Base-by-base conservation (phyloP, 2,113 vertebrate genomes). In the Macquaria ambigua region DNA sequence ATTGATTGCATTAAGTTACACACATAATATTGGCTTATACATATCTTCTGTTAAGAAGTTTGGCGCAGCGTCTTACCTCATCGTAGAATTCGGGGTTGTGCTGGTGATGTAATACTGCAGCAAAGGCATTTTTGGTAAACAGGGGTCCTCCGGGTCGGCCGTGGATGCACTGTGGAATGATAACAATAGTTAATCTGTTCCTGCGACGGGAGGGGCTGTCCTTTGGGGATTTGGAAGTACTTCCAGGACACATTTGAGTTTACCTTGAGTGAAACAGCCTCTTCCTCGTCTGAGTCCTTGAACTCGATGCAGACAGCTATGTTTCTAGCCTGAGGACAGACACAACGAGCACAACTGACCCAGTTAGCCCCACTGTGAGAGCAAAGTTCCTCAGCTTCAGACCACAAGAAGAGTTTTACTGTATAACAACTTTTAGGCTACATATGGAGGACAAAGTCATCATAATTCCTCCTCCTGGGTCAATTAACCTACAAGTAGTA, bases 51-150 rank as follows among this genome's bases (percentile, higher is more conserved):
- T 41, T 15, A 66, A 39, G 5, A 14, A 23, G 37, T 74, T n/a
- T 41, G 23, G 16, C 3, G 18, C 12, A 20, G 31, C 12, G 20
- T 77, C 92, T 95, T 92, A 99, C 98, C 96, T 99, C 98, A 83
- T 99, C 98, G 85, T 99, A 99, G 93, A 99, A 99, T 87, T 99
- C 98, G 10, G 98, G 98, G 93, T 97, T 99, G 85, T 99, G 98
- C 70, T 99, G 98, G 87, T 99, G 98, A 93, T 99, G 98, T 41
- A 99, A 93, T 79, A 99, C 98, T 31, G 96, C 92, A 91, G 98
- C 97, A 86, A 97, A 97, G 1, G 96, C 96, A 87, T 96, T 97
- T 94, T 96, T 98, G 43, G 96, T 97, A 95, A 99, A 98, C 79
- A 98, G 71, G 6, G 96, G 95, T 74, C 98, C 96, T 25, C 98